Evolutionary conservation across 1,140 invertebrate genomes (phyloP), one percentile per base, ranked within the genome.

Genomic region (Samia ricini): DNA sequence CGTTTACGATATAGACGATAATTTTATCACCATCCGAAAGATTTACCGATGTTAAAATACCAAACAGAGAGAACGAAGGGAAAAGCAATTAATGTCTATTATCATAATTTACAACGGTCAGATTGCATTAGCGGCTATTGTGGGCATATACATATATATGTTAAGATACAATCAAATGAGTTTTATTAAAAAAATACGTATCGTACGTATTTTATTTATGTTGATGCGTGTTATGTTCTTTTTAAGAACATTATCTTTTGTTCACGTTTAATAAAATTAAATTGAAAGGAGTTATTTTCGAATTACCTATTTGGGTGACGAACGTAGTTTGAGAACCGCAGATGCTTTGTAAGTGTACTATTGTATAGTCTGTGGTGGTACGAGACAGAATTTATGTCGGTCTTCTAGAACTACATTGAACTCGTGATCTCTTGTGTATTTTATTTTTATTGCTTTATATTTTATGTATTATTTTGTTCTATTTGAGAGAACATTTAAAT

Each of bases 1-100:
- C 26, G 26, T 29, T n/a, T 29, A 29, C 26, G 26, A 8, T 29
- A 29, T 8, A 29, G 6, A 29, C 26, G 26, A 29, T 29, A 29
- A 29, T 29, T 29, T 29, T 29, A 29, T 29, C 26, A 5, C 26
- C 26, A 29, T 29, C 26, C 26, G 26, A 29, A 29, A 29, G 26
- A 29, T 29, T 29, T 29, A 29, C 26, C 26, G 26, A 29, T 29
- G 26, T 29, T 29, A 29, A 29, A 29, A 29, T 10, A 29, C 26
- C 26, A 29, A 29, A 29, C 26, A 29, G 1, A 8, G 1, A 8
- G 49, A 51, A 51, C 49, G 49, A 51, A 51, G 49, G 49, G 49
- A 65, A 64, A 63, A 64, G 66, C 61, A 72, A 72, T 69, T 72
- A 72, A 69, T 69, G 58, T 22, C 59, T 36, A 64, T 72, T 72